Evolutionary conservation across 1,140 invertebrate genomes (phyloP), one percentile per base, ranked within the genome.

Genomic region (Geopemphigus sp.): DNA sequence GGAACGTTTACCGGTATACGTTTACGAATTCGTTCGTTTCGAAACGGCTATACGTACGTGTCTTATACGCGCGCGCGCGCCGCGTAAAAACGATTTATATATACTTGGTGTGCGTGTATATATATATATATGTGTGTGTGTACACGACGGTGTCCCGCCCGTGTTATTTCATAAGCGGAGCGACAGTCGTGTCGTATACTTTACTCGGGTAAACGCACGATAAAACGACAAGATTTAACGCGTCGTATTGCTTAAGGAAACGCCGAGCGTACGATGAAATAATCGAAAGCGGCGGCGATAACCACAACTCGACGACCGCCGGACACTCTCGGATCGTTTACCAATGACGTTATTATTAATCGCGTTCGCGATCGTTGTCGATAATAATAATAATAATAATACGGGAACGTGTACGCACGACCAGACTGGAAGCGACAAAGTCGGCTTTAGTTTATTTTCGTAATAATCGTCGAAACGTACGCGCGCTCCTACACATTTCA

Each of bases 271-370:
- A 39, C 32, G 32, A 22, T 12, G 45, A 66, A 45, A 45, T 66
- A 66, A 45, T 66, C 22, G 63, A 66, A 66, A 66, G 63, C 11
- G 63, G 45, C 63, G 45, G 63, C 19, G 32, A 14, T 11, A n/a
- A 45, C n/a, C 19, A 22, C 22, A 14, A 45, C 32, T 45, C 29
- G n/a, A 22, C 32, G 19, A 32, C 32, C 19, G 14, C n/a, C n/a
- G n/a, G n/a, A n/a, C n/a, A 39, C 32, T 39, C 63, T 45, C 2
- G 29, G 39, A 45, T 45, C 32, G 63, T 24, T 45, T 66, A 39
- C 29, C 17, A 2, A 39, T 45, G n/a, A 1, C 12, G 3, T n/a
- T 39, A 45, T 26, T 45, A 66, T 45, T n/a, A n/a, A n/a, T n/a
- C n/a, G n/a, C n/a, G n/a, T n/a, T n/a, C n/a, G n/a, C n/a, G n/a